A percentile compares a stretch with the other conserved stretches of the same genome.
Conservation (phyloP, 2,888 invertebrate genomes). For the Cephus spinipes region DNA sequence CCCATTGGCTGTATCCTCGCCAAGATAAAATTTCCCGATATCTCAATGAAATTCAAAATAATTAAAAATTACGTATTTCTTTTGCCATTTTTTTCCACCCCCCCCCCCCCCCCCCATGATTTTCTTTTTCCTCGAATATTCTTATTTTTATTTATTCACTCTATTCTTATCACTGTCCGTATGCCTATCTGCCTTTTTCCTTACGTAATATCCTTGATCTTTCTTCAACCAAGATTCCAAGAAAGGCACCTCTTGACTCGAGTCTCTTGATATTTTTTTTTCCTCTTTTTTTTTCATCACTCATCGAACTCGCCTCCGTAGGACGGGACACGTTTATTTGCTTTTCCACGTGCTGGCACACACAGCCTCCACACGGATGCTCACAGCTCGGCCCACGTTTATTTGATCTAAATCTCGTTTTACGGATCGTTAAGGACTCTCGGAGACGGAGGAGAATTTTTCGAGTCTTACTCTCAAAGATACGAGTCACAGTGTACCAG, state of each 20-base stretch:
- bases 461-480: neutral
- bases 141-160: too few species aligned
- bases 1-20: neutral
- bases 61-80: neutral
- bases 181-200: neutral
- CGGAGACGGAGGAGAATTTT: neutral
- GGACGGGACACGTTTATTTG: neutral
- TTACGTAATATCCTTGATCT: neutral
- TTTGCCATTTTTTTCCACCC: too few species aligned
- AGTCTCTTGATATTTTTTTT: neutral
- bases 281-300: neutral
- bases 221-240: neutral
- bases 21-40: neutral
- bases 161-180: neutral
- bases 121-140: neutral
- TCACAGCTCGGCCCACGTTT: neutral
- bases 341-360: neutral
- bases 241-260: neutral
- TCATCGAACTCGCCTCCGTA: neutral
- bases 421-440: neutral
- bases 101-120: fast-evolving
- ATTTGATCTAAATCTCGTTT: neutral
- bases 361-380: neutral
- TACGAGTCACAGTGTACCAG: neutral
- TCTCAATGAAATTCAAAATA: neutral